phyloP scores from a whole-genome alignment of 2,113 vertebrate species.

The Muscicapa adusta region DNA sequence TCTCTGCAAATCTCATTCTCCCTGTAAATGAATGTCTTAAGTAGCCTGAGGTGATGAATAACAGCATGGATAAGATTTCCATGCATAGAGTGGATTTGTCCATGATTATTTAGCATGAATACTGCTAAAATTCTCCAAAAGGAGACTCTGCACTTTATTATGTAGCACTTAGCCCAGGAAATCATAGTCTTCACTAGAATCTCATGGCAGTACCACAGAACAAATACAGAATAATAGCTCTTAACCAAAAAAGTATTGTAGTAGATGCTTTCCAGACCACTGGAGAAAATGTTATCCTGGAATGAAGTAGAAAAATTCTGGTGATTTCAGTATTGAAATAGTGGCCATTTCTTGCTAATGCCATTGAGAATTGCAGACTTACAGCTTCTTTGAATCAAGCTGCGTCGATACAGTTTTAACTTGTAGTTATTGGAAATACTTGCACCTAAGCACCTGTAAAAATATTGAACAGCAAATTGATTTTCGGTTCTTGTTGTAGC shows the following conservation, averaged over 20 bases:
- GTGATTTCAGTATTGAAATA: neutral
- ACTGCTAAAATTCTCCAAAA: neutral
- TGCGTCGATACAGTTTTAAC: neutral
- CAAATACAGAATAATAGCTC: neutral
- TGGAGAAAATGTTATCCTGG: neutral
- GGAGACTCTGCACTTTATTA: neutral
- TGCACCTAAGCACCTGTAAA: neutral
- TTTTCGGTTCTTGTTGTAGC: neutral
- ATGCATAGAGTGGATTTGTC: neutral
- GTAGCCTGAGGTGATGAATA: neutral
- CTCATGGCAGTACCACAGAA: neutral
- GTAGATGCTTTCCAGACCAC: neutral
- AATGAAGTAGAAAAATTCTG: neutral
- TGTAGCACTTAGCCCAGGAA: neutral
- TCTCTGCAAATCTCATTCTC: neutral
- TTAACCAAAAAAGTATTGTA: neutral
- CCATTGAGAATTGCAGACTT: neutral
- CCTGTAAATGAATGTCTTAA: neutral
- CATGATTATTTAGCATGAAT: neutral
- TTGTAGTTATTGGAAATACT: neutral
- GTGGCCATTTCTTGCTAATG: neutral
- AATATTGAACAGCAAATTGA: neutral
- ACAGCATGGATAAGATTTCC: neutral
- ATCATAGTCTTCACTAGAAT: neutral
- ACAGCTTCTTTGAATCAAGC: neutral